Evolutionary conservation across 2,888 invertebrate genomes (phyloP), one percentile per base, ranked within the genome.

Genomic region (Synanthedon andrenaeformis): DNA sequence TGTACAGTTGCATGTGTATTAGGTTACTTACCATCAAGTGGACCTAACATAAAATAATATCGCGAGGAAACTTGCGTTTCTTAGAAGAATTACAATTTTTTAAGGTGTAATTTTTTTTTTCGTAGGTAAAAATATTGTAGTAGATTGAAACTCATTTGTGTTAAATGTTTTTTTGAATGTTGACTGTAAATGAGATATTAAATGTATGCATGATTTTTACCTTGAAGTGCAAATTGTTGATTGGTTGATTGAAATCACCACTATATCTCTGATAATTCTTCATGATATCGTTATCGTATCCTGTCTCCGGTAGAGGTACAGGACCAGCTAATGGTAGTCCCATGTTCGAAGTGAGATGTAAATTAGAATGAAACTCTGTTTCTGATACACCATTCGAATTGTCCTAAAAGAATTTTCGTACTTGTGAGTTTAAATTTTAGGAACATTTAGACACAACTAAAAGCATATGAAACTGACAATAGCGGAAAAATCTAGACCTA

Each of bases 241-340:
- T 90, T 4, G 93, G 91, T 60, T 94, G 94, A 59, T 92, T 92
- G 72, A 94, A 94, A 67, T 95, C 94, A 1, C 91, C 92, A 52
- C 93, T 92, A 71, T 92, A 93, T 60, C 90, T 74, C 60, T 84
- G 83, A 54, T 82, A 85, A 53, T 79, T 80, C 52, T 82, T 85
- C 76, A 88, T 82, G 28, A 84, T 66, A 49, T 85, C 82, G 48
- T 81, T 83, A 42, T 90, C 90, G 56, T 90, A 91, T 55, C 92
- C 92, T 58, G 91, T 89, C 48, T 91, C 89, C 42, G 92, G 90
- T 59, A 94, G 88, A 53, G 92, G 91, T 0, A 95, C 94, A 0
- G 94, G 94, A 0, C 94, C 95, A 10, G 95, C 94, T 1, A 95
- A 82, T 0, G 94, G 93, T 0, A 93, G 90, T 3, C 92, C 92